These are phyloP conservation scores for Ochlodes sylvanus DNA, from an alignment of 2,888 invertebrate species.

Conservation along the genomic window DNA sequence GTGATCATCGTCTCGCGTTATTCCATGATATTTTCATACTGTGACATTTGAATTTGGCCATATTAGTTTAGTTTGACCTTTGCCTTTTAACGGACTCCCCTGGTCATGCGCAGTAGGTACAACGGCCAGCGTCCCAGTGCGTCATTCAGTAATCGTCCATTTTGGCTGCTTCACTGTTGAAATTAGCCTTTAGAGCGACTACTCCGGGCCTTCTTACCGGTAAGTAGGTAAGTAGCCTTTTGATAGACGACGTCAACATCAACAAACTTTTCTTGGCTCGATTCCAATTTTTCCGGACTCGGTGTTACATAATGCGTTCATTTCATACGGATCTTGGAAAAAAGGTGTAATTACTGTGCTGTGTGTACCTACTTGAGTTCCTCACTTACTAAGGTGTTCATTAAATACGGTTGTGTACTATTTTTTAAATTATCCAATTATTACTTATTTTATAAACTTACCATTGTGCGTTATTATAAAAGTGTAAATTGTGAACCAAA, in stretches of 20 bases:
- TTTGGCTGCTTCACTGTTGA: background rate
- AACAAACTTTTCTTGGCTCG: background rate
- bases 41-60: background rate
- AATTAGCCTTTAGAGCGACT: background rate
- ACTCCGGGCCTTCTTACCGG: background rate
- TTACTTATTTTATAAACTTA: background rate
- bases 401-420: no score
- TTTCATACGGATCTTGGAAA: background rate
- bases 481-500: background rate
- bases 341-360: background rate
- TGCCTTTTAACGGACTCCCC: background rate
- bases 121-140: background rate
- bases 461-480: background rate
- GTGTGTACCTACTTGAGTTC: background rate
- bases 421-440: no score
- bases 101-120: background rate
- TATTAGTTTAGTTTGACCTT: background rate
- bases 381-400: no score
- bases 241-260: background rate
- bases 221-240: slow-evolving; percentile 9
- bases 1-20: no score
- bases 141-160: background rate
- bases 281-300: background rate
- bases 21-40: background rate
- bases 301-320: background rate